Evolutionary conservation across 2,888 invertebrate genomes (phyloP), one percentile per base, ranked within the genome.

Genomic region (Volucella zonaria): DNA sequence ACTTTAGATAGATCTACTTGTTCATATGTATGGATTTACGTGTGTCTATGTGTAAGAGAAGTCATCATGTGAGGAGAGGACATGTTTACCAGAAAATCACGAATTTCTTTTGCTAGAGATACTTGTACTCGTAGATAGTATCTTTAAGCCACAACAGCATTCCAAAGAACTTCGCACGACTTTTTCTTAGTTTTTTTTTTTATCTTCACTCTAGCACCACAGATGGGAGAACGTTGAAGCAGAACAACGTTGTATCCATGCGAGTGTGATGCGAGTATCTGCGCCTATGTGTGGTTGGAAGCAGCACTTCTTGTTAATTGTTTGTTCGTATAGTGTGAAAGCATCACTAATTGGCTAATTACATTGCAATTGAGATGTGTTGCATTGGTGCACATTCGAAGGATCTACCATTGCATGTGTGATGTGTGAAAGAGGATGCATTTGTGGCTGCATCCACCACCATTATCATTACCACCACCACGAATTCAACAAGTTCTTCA

Each of bases 321-420:
- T 82, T 85, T 83, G 83, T 76, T 81, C 85, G 81, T 47, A 78
- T 85, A 87, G 89, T 89, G 89, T 89, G 89, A 89, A 89, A 89
- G 88, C 87, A 87, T 79, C 88, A 88, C 89, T 89, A 89, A 89
- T 89, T 89, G 89, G 87, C 89, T 89, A 89, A 89, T 89, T 89
- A 89, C 88, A 87, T 78, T 83, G 81, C 85, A 81, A 85, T 81
- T 81, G 85, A 85, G 85, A 85, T 80, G 80, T 80, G 85, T 79
- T 79, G 79, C 83, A 82, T 74, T 68, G 77, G 73, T 40, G 61
- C 54, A 62, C 67, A 73, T 76, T 82, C 71, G 68, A 78, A 74
- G 78, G 78, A 77, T 54, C 54, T 51, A 31, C n/a, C 18, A 42
- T 61, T 77, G 68, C 82, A 74, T 78, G 74, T 76, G 61, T 61